Percentiles rank a stretch among this genome's conserved stretches.
These are phyloP conservation scores for Rhipidura dahli DNA, from an alignment of 2,113 vertebrate genomes.

Conservation along the genomic window DNA sequence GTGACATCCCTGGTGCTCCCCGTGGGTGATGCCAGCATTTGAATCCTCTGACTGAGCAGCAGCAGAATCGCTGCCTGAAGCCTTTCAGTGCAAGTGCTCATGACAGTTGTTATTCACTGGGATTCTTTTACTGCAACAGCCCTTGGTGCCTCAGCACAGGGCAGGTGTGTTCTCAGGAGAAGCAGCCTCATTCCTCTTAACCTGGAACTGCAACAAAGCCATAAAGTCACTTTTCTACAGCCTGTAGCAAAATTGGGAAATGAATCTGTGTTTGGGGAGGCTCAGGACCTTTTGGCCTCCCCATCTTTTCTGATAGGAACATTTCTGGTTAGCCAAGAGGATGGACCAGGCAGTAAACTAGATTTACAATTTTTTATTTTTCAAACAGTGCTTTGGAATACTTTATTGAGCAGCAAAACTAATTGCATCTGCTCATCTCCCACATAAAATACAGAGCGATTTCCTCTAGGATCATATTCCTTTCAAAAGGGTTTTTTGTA, in stretches of 20 bases:
- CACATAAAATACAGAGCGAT: not conserved
- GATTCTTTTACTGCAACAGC: not conserved
- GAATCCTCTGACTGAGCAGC: not conserved
- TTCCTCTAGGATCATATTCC: not conserved
- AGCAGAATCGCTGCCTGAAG: not conserved
- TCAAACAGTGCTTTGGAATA: not conserved
- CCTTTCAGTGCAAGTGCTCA: not conserved
- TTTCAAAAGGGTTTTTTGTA: not conserved
- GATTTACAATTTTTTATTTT: not conserved
- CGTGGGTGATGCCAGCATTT: rapidly evolving
- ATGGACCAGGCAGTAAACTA: not conserved
- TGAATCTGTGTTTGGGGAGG: not conserved
- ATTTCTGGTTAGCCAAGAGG: not conserved
- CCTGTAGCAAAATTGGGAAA: not conserved
- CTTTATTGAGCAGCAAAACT: not conserved
- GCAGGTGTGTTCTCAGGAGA: not conserved
- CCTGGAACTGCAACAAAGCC: not conserved
- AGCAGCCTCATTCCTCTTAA: not conserved
- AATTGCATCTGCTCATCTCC: not conserved
- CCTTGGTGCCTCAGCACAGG: not conserved
- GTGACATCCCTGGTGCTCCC: not conserved
- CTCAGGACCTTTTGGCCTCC: not conserved
- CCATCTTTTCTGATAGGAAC: not conserved
- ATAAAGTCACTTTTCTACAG: not conserved
- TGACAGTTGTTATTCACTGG: not conserved